Conservation (phyloP, 2,888 invertebrate species). For the Apeira syringaria region DNA sequence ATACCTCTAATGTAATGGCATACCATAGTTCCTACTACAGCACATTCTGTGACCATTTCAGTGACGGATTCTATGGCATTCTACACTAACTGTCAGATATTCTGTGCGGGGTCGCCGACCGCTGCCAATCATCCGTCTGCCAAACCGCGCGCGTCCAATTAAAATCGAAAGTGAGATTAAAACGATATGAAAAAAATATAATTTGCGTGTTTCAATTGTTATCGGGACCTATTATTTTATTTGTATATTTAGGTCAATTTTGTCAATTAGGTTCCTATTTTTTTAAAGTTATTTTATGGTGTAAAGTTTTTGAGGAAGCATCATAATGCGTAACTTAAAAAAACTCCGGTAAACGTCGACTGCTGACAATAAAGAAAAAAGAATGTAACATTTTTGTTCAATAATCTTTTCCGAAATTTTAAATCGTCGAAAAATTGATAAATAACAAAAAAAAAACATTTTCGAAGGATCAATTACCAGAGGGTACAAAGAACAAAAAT, state of each 20-base stretch:
- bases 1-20: slow-evolving; percentile 8
- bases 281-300: too few species aligned
- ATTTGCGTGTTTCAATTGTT: neutral
- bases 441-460: slow-evolving; percentile 7
- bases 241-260: too few species aligned
- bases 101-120: slow-evolving; percentile 7
- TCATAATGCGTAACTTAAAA: too few species aligned
- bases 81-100: neutral
- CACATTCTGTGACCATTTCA: slow-evolving; percentile 1
- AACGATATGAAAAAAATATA: slow-evolving; percentile 2
- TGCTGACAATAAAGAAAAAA: too few species aligned
- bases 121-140: slow-evolving; percentile 3
- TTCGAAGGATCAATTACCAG: slow-evolving; percentile 13
- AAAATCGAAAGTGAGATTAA: slow-evolving; percentile 19
- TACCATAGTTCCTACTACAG: slow-evolving; percentile 2
- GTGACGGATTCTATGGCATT: neutral
- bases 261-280: too few species aligned
- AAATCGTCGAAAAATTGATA: slow-evolving; percentile 4
- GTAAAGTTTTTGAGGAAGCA: too few species aligned
- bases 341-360: too few species aligned
- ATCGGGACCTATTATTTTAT: too few species aligned
- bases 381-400: too few species aligned
- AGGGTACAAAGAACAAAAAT: slow-evolving; percentile 3
- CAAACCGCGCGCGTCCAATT: slow-evolving; percentile 9
- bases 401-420: too few species aligned